Conservation (phyloP, 2,888 invertebrate genomes). For the Tuta absoluta region DNA sequence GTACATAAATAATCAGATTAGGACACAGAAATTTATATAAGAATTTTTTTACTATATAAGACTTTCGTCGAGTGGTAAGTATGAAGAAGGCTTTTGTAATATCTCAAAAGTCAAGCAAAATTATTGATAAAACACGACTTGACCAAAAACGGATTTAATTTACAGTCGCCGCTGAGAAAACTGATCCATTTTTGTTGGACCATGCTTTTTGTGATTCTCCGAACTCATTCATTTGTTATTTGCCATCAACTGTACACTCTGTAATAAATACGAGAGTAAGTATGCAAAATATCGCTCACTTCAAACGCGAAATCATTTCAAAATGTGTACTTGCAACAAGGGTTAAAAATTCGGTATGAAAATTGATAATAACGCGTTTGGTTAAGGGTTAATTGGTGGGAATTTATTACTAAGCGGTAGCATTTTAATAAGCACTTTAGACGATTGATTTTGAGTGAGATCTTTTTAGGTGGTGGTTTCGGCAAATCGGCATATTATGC, state of each 20-base stretch:
- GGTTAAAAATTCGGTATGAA: conserved; percentile 17
- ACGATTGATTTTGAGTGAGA: conserved; percentile 15
- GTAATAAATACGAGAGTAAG: neutral
- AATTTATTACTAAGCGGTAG: conserved; percentile 11
- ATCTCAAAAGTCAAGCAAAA: no score
- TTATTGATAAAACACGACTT: no score
- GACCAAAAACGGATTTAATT: no score
- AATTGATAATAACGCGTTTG: conserved; percentile 5
- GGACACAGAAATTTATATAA: no score
- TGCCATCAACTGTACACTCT: neutral
- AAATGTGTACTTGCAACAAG: conserved; percentile 3
- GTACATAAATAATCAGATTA: no score
- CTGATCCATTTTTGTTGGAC: no score
- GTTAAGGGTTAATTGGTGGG: conserved; percentile 2
- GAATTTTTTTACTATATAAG: no score
- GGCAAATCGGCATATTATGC: neutral
- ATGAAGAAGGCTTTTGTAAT: no score
- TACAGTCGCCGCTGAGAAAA: no score
- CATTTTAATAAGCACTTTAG: conserved; percentile 6
- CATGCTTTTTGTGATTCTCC: neutral
- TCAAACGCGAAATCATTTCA: conserved; percentile 14
- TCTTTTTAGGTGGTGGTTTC: neutral
- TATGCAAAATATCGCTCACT: conserved; percentile 10
- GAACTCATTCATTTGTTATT: neutral
- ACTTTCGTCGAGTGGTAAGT: no score